Evolutionary conservation across 1,140 invertebrate genomes (phyloP).

Genomic region (Venturia canescens): DNA sequence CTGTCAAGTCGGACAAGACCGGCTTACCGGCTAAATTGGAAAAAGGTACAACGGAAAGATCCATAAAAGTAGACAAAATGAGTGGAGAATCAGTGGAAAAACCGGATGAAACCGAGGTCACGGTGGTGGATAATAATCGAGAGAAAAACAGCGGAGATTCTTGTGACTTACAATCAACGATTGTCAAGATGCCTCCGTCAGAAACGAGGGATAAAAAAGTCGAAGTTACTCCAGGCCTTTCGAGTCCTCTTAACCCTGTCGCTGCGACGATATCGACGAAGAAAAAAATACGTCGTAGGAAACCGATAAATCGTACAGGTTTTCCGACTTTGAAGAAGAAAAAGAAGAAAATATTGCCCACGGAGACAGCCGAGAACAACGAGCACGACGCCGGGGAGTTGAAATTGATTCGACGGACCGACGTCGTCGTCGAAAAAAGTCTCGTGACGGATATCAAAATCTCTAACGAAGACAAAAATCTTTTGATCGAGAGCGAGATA

Average conservation of each 20-base stretch:
- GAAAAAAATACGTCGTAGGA: constrained; percentile 84
- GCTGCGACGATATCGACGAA: constrained; percentile 69
- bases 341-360: constrained; percentile 81
- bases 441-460: constrained; percentile 36
- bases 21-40: constrained; percentile 32
- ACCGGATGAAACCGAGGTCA: background rate
- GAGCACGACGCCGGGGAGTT: constrained; percentile 45
- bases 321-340: constrained; percentile 91
- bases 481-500: constrained; percentile 60
- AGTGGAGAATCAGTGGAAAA: constrained; percentile 41
- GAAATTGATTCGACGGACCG: constrained; percentile 57
- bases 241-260: constrained; percentile 50
- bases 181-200: constrained; percentile 30
- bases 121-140: background rate
- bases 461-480: constrained; percentile 52
- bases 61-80: constrained; percentile 53
- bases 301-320: constrained; percentile 89
- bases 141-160: constrained; percentile 26
- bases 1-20: constrained; percentile 41
- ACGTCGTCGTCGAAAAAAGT: background rate
- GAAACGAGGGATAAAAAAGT: background rate
- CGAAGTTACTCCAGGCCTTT: background rate
- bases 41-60: constrained; percentile 51
- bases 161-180: background rate
- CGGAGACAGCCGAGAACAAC: constrained; percentile 43